Evolutionary conservation across 2,888 invertebrate species (phyloP), one percentile per base, ranked within the genome.

Genomic region (Eristalis arbustorum): DNA sequence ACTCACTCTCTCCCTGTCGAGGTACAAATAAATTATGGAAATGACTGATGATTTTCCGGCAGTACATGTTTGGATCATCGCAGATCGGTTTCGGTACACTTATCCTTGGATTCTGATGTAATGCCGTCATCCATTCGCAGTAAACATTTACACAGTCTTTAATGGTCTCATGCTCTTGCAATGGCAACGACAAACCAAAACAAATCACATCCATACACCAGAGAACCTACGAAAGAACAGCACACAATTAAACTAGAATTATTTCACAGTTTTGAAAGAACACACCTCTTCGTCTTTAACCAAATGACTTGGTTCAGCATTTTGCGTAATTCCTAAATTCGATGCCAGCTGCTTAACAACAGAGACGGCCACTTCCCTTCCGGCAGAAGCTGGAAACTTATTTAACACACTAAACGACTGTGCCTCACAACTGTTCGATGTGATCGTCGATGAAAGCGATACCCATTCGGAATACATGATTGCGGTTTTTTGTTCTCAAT

Each of bases 61-160:
- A 96, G 92, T 98, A 99, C 84, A 96, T 94, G 91, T 98, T 97
- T 0, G 98, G 98, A 91, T 98, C 97, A 77, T 97, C 97, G 62
- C 96, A 94, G 13, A 99, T 96, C 0, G 98, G 98, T 89, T 95
- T 95, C 0, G 99, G 99, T 22, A 98, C 96, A 89, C 97, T 96
- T 73, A 97, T 95, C 90, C 97, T 97, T 1, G 98, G 97, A 31
- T 95, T 95, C 28, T 96, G 96, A 89, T 97, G 95, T 88, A 99
- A 93, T 2, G 98, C 97, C 0, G 97, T 96, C 88, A 99, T 93
- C 99, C 99, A 99, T 91, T 99, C 98, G 92, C 98, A 98, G 91
- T 99, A 99, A 42, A 99, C 96, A 91, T 97, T 97, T 59, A 98
- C 98, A 92, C 98, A 99, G 92, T 98, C 98, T 88, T 98, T 96